phyloP scores from a whole-genome alignment of 2,797 vertebrate genomes.

The Acipenser ruthenus region DNA sequence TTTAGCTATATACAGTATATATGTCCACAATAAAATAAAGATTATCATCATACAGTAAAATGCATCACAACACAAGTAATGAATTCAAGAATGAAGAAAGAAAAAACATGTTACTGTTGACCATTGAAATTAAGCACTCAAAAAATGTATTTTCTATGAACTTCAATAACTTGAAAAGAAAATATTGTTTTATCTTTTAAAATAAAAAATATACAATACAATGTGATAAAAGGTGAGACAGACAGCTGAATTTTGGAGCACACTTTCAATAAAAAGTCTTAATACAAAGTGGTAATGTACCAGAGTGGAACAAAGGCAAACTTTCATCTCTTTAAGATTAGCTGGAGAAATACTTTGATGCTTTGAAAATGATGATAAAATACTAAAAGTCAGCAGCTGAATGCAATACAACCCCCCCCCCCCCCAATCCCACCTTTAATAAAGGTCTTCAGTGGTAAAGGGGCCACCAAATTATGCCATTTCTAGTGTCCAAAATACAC shows the following conservation, averaged over 20 bases:
- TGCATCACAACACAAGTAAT: too few species aligned
- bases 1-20: too few species aligned
- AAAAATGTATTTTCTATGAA: slow-evolving; percentile 56
- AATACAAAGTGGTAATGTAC: slow-evolving; percentile 78
- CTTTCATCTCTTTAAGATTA: slow-evolving; percentile 81
- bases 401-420: slow-evolving; percentile 51
- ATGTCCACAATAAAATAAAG: too few species aligned
- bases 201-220: slow-evolving; percentile 29
- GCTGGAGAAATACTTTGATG: slow-evolving; percentile 78
- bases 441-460: slow-evolving; percentile 55
- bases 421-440: slow-evolving; percentile 59
- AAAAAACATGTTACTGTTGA: slow-evolving; percentile 53
- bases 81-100: slow-evolving; percentile 16
- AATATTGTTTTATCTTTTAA: slow-evolving; percentile 56
- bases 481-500: slow-evolving; percentile 53
- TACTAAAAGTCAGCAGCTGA: slow-evolving; percentile 66
- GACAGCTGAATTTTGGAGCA: slow-evolving; percentile 67
- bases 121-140: slow-evolving; percentile 61
- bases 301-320: slow-evolving; percentile 78
- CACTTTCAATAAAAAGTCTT: slow-evolving; percentile 62
- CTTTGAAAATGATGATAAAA: slow-evolving; percentile 83
- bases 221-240: slow-evolving; percentile 62
- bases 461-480: slow-evolving; percentile 38
- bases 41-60: too few species aligned
- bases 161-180: slow-evolving; percentile 55